Evolutionary conservation across 2,888 invertebrate species (phyloP), one percentile per base, ranked within the genome.

Genomic region (Melipona beecheii): DNA sequence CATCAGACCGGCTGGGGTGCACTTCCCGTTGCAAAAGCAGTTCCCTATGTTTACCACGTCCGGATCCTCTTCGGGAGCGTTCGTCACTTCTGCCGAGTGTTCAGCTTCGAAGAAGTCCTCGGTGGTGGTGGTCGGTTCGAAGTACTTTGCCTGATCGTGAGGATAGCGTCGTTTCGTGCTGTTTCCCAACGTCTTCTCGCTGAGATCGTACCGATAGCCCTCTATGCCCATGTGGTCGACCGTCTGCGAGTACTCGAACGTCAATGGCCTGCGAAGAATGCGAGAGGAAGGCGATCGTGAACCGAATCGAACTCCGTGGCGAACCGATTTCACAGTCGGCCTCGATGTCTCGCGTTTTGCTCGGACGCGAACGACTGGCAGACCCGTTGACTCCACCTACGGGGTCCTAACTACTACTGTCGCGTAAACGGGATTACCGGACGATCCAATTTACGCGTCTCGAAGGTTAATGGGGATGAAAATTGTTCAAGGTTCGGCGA

Each of bases 1-100:
- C 94, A 97, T 95, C 50, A 97, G 95, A 0, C 98, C 98, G 2
- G 96, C 95, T 83, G 97, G 97, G 24, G 95, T 95, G 92, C 97
- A 97, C 78, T 96, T 95, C 0, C 97, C 97, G 76, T 96, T 96
- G 92, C 97, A 98, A 94, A 96, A 97, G 90, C 98, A 98, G 43
- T 95, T 88, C 0, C 94, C 93, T 17, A 93, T 86, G 77, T 94
- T 93, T 0, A 94, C 91, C 2, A 90, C 64, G 69, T 94, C 94
- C 9, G 92, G 91, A 79, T 94, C 92, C 2, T 87, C 86, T 27
- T 85, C 83, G 0, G 73, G 49, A 0, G 75, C 13, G 0, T 87
- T 81, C 2, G 87, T 87, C 1, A 19, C 49, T 17, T 90, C 90
- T 1, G 78, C 78, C 11, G 89, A 86, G 19, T 89, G 86, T 11